Evolutionary conservation across 2,888 invertebrate species (phyloP).

Genomic region (Cenopis cana): DNA sequence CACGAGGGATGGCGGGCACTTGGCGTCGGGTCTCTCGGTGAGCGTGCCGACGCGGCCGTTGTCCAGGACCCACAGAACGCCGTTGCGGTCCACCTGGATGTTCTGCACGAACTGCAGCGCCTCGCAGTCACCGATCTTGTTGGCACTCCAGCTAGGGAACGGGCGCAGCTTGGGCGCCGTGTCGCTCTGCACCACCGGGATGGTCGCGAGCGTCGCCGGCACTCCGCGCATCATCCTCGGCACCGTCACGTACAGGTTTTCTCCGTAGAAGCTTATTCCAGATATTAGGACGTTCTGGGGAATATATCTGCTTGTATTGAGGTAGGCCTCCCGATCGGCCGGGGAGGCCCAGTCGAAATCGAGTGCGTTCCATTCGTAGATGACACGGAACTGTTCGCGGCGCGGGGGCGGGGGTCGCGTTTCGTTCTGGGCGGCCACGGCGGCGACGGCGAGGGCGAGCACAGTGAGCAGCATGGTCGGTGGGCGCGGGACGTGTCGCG

Average conservation of each 20-base stretch:
- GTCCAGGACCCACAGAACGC: conserved; percentile 89
- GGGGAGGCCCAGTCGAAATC: conserved; percentile 88
- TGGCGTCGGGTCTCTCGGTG: conserved; percentile 77
- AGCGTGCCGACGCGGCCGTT: conserved; percentile 88
- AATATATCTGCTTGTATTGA: conserved; percentile 85
- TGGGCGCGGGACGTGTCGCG: conserved; percentile 59
- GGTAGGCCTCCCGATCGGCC: conserved; percentile 81
- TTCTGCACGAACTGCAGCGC: conserved; percentile 91
- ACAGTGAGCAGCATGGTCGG: conserved; percentile 67
- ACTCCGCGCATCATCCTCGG: conserved; percentile 90
- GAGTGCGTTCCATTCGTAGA: conserved; percentile 90
- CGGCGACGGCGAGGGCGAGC: conserved; percentile 66
- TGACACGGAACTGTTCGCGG: conserved; percentile 87
- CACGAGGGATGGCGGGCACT: conserved; percentile 88
- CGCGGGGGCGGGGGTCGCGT: conserved; percentile 63
- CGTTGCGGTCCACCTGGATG: conserved; percentile 89
- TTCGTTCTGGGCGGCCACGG: conserved; percentile 75
- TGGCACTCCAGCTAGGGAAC: conserved; percentile 90
- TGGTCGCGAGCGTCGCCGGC: conserved; percentile 88
- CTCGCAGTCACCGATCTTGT: conserved; percentile 87
- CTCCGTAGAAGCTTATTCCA: conserved; percentile 88
- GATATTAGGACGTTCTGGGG: conserved; percentile 88
- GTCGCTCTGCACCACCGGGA: conserved; percentile 78
- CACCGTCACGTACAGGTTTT: conserved; percentile 87
- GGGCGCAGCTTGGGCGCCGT: conserved; percentile 87